Conservation (phyloP, 2,113 vertebrate genomes). For the Cranoglanis bouderius region DNA sequence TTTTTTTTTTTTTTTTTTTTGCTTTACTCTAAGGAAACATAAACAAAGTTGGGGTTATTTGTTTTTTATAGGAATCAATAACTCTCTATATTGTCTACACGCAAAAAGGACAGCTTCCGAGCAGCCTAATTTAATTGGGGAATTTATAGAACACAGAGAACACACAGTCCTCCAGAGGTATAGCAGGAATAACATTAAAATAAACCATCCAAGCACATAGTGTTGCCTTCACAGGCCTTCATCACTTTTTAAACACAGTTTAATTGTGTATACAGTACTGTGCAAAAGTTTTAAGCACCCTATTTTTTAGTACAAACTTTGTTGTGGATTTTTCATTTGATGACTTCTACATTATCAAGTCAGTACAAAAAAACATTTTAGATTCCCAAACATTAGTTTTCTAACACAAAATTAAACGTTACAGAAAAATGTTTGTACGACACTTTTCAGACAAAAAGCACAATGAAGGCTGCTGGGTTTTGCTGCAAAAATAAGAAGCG, state of each 20-base stretch:
- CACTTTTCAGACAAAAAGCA: too few species aligned
- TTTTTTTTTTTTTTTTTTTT: constrained; percentile 56
- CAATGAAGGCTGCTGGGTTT: too few species aligned
- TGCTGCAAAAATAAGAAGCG: too few species aligned
- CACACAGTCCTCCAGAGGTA: neutral
- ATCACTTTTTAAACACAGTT: neutral
- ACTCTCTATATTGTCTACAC: neutral
- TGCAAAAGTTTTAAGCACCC: too few species aligned
- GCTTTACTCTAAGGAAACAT: constrained; percentile 33
- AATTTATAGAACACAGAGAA: neutral
- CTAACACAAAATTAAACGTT: too few species aligned
- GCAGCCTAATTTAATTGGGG: neutral
- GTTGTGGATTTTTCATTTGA: too few species aligned
- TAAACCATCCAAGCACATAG: neutral
- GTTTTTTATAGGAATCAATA: neutral
- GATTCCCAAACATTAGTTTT: too few species aligned
- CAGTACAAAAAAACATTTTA: too few species aligned
- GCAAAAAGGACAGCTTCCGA: neutral
- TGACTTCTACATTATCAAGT: too few species aligned
- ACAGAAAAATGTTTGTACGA: too few species aligned
- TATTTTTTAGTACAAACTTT: too few species aligned
- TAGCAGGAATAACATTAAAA: neutral
- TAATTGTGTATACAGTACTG: too few species aligned
- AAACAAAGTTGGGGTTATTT: constrained; percentile 11
- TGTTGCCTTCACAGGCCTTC: neutral